Percentiles rank a stretch among this genome's conserved stretches.
Conservation (phyloP, 2,888 invertebrate genomes). For the Allophyes oxyacanthae region DNA sequence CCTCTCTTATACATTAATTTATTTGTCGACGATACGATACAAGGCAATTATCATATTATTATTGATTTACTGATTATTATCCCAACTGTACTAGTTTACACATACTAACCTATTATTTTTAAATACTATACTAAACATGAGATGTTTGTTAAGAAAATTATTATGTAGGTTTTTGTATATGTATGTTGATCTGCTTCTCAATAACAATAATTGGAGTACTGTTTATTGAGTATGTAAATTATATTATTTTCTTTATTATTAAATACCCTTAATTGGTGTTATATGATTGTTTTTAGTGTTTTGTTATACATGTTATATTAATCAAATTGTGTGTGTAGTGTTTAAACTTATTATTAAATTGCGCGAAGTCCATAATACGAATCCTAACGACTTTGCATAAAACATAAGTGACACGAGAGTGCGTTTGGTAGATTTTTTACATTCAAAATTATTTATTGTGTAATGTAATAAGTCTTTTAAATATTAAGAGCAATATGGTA, state of each 20-base stretch:
- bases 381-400: slow-evolving; percentile 12
- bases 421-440: slow-evolving; percentile 5
- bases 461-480: slow-evolving; percentile 7
- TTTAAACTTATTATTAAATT: slow-evolving; percentile 19
- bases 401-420: slow-evolving; percentile 7
- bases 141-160: slow-evolving; percentile 27
- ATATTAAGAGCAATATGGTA: slow-evolving; percentile 16
- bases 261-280: slow-evolving; percentile 34
- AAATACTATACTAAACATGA: slow-evolving; percentile 20
- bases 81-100: slow-evolving; percentile 47
- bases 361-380: slow-evolving; percentile 12
- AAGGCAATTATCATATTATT: slow-evolving; percentile 14
- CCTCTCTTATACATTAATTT: too few relatives aligned
- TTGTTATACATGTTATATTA: slow-evolving; percentile 37
- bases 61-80: slow-evolving; percentile 20
- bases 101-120: slow-evolving; percentile 43
- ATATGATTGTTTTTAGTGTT: slow-evolving; percentile 36
- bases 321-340: slow-evolving; percentile 35
- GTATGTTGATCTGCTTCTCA: slow-evolving; percentile 51
- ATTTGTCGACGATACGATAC: neutral
- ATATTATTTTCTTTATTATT: slow-evolving; percentile 24
- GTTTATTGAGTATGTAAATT: slow-evolving; percentile 37
- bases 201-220: slow-evolving; percentile 21
- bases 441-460: slow-evolving; percentile 9
- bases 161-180: slow-evolving; percentile 32